Evolutionary conservation across 2,888 invertebrate genomes (phyloP).

Genomic region (Ornithoptera priamus): DNA sequence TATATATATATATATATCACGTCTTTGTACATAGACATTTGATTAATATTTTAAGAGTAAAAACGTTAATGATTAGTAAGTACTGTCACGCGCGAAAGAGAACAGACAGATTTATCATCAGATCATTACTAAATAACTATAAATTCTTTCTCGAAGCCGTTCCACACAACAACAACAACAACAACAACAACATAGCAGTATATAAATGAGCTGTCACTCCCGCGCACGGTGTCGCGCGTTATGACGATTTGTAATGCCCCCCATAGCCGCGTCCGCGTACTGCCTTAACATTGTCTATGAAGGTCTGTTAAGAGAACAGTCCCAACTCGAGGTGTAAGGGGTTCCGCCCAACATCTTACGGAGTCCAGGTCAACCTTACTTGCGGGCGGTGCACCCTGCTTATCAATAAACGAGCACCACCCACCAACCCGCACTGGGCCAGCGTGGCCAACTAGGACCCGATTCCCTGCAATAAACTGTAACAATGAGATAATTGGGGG

Average conservation of each 20-base stretch:
- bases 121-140: conserved; percentile 24
- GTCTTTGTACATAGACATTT: too few species aligned
- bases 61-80: neutral
- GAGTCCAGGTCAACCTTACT: too few species aligned
- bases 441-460: too few species aligned
- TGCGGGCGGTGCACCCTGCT: too few species aligned
- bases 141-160: conserved; percentile 18
- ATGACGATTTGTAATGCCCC: conserved; percentile 53
- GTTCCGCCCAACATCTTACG: too few species aligned
- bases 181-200: conserved; percentile 36
- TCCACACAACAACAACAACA: conserved; percentile 36
- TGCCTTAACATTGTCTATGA: conserved; percentile 49
- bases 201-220: conserved; percentile 48
- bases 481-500: too few species aligned
- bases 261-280: conserved; percentile 44
- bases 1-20: too few species aligned
- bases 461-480: too few species aligned
- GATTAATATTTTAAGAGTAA: neutral
- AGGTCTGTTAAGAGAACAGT: too few species aligned
- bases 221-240: conserved; percentile 39
- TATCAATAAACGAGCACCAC: too few species aligned
- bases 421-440: too few species aligned
- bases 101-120: conserved; percentile 28
- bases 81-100: neutral
- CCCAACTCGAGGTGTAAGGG: too few species aligned